These are phyloP conservation scores for Etheostoma cragini DNA, from an alignment of 2,113 vertebrate species.

Conservation along the genomic window DNA sequence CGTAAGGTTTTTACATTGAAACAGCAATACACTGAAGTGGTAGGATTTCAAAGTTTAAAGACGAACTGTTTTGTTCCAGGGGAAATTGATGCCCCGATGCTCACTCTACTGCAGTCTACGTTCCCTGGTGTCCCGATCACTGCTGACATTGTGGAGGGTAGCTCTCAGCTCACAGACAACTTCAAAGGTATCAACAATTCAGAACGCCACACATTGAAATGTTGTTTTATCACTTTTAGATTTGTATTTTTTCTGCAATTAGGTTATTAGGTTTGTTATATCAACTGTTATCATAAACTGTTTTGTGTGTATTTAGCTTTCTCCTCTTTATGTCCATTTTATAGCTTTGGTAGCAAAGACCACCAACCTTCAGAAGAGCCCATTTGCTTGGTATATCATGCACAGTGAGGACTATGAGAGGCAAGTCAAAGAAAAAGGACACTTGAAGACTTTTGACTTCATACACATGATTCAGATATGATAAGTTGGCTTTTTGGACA, in stretches of 20 bases:
- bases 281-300: not conserved
- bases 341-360: slow-evolving; percentile 85
- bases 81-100: slow-evolving; percentile 88
- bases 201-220: not conserved
- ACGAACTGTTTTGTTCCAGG: slow-evolving; percentile 74
- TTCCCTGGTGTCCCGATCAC: slow-evolving; percentile 83
- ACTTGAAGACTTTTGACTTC: slow-evolving; percentile 88
- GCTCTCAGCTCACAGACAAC: slow-evolving; percentile 81
- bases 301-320: not conserved
- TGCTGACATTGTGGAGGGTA: slow-evolving; percentile 88
- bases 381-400: slow-evolving; percentile 88
- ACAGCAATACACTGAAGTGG: not conserved
- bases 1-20: not conserved
- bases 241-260: not conserved
- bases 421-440: slow-evolving; percentile 79
- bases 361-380: slow-evolving; percentile 83
- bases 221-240: not conserved
- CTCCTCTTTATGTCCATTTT: not conserved
- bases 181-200: slow-evolving; percentile 87
- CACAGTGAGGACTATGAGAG: slow-evolving; percentile 85
- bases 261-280: not conserved
- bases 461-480: slow-evolving; percentile 95
- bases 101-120: slow-evolving; percentile 83
- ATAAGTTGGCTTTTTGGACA: not conserved
- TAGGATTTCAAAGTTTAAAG: not conserved